Evolutionary conservation across 35 echinoderm and acorn worm genomes (phyloP), one percentile per base, ranked within the genome.

Genomic region (Heliocidaris erythrogramma): DNA sequence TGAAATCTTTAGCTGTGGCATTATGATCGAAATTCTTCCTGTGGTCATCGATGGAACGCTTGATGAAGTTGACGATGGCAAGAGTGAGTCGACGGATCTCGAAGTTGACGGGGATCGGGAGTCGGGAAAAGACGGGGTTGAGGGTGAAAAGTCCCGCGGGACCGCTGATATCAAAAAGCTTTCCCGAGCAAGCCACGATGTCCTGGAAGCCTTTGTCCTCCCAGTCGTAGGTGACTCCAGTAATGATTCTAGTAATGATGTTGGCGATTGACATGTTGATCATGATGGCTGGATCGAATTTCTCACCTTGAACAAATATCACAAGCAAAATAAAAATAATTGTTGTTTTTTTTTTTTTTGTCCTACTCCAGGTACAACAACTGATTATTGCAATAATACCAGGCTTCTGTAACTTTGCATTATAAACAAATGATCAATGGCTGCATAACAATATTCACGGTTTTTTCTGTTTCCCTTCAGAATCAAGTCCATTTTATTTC

Each of bases 221-320:
- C 31, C 48, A 59, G 48, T 92, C 49, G 48, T 92, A 92, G 32
- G 91, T 92, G 91, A 92, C 91, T 13, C 91, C 91, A 17, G 91
- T 92, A 49, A 92, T 92, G n/a, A 92, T 92, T 18, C 91, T 47
- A 10, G 91, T 92, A 49, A 92, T 92, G 50, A 92, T 92, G 91
- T 92, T 92, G 50, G 91, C 91, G 49, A 92, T 92, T 10, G 91
- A 49, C 31, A 92, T 92, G 49, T 92, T 92, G 49, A 92, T 42
- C 91, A 92, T 49, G 50, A 52, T 52, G 48, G 91, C 47, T 13
- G 91, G 91, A 30, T 92, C 91, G 30, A 92, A 92, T 30, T 48
- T 89, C 31, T 48, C 87, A 89, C 65, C 65, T 78, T 27, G 7
- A 78, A n/a, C 2, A 78, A 78, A 27, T 18, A 42, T 42, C 35